phyloP scores from a whole-genome alignment of 2,888 invertebrate species.

The Drosophila borborema region DNA sequence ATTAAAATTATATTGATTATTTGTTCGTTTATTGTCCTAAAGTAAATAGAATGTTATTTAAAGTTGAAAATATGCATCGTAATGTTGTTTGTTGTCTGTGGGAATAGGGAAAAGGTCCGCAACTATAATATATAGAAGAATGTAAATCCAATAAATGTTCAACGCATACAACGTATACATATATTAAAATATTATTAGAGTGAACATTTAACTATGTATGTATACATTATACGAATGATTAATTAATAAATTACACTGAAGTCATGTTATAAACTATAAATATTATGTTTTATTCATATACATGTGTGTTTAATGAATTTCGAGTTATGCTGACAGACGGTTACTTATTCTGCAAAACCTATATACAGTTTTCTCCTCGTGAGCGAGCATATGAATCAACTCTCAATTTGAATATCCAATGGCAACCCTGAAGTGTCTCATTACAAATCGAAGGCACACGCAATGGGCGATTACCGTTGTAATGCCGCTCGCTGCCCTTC shows the following conservation, averaged over 20 bases:
- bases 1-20: conserved; percentile 48
- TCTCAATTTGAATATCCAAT: not conserved
- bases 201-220: conserved; percentile 52
- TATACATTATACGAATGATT: conserved; percentile 59
- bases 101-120: conserved; percentile 15
- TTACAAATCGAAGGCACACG: not conserved
- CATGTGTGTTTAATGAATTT: too few relatives aligned
- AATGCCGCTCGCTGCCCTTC: not conserved
- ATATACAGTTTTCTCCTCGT: not conserved
- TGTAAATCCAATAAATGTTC: conserved; percentile 58
- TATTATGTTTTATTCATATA: not conserved
- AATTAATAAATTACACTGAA: conserved; percentile 62
- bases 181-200: conserved; percentile 54
- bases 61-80: conserved; percentile 45
- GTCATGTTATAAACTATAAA: conserved; percentile 51
- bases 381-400: not conserved
- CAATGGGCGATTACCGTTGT: conserved; percentile 28
- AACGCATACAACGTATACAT: conserved; percentile 50
- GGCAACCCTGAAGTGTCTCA: not conserved
- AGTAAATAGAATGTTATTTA: conserved; percentile 60
- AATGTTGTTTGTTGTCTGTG: conserved; percentile 54
- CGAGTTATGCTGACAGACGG: not conserved
- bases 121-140: conserved; percentile 27
- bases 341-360: not conserved
- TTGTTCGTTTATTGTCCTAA: conserved; percentile 59